phyloP scores from a whole-genome alignment of 2,888 invertebrate species.

The Drosophila melanocephala region DNA sequence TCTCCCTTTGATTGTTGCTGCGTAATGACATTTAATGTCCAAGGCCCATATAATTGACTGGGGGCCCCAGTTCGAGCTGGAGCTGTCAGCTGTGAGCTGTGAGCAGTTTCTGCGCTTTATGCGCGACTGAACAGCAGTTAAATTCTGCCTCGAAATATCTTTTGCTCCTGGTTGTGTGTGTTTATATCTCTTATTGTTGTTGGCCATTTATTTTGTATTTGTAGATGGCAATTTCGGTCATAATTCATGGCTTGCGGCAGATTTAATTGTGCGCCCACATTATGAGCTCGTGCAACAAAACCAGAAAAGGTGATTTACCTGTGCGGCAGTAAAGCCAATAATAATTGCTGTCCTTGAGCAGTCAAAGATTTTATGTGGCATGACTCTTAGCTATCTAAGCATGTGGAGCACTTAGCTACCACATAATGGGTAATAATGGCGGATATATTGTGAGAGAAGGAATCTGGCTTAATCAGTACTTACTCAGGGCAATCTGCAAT shows the following conservation, averaged over 20 bases:
- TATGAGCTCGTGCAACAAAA: slow-evolving; percentile 52
- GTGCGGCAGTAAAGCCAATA: slow-evolving; percentile 9
- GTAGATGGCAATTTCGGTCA: slow-evolving; percentile 26
- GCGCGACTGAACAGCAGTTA: slow-evolving; percentile 79
- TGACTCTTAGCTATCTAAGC: slow-evolving; percentile 23
- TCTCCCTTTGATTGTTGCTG: slow-evolving; percentile 76
- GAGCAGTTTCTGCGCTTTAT: slow-evolving; percentile 55
- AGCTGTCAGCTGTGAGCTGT: slow-evolving; percentile 7
- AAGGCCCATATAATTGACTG: slow-evolving; percentile 72
- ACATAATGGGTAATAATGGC: slow-evolving; percentile 17
- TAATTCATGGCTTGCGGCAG: slow-evolving; percentile 41
- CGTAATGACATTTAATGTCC: slow-evolving; percentile 82
- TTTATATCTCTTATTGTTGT: slow-evolving; percentile 28
- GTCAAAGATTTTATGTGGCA: slow-evolving; percentile 44
- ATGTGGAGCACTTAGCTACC: slow-evolving; percentile 9
- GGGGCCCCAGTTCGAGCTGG: slow-evolving; percentile 6
- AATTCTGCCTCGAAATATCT: slow-evolving; percentile 54
- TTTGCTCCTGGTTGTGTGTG: slow-evolving; percentile 30
- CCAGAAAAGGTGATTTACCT: slow-evolving; percentile 37
- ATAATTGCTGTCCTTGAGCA: slow-evolving; percentile 40
- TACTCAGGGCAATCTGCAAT: background rate
- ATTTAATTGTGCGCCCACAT: slow-evolving; percentile 68
- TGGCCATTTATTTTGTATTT: slow-evolving; percentile 58
- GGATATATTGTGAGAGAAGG: slow-evolving; percentile 2
- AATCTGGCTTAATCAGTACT: background rate